Evolutionary conservation across 1,140 invertebrate genomes (phyloP), one percentile per base, ranked within the genome.

Genomic region (Pachypsylla venusta): DNA sequence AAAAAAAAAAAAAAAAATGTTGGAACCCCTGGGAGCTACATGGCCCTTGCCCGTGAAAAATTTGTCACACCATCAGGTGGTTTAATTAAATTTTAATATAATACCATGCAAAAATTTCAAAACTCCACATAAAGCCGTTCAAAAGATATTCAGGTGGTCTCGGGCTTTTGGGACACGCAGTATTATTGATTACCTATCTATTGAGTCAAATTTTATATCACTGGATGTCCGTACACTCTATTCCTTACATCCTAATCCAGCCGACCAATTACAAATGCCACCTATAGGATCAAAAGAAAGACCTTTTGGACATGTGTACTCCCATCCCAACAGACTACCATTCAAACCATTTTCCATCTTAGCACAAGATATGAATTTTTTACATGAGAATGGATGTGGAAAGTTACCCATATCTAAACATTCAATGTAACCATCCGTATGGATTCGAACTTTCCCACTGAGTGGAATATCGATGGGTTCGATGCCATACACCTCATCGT

Each of bases 321-420:
- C 87, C 79, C 86, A 91, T 1, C 86, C 87, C 0, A 87, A 70
- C 0, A 89, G 77, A 20, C 78, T 75, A 27, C 82, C 81, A 19
- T 48, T 48, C 4, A 48, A 22, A 48, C 42, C 42, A 64, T 80
- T 83, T 53, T 87, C 84, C 74, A 88, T 85, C 68, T 80, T 81
- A 0, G 87, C 84, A 68, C 89, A 92, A 5, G 84, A 87, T 60
- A 93, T 89, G 69, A 91, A 93, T 70, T 90, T 89, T 70, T 82
- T 84, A 70, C 89, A 93, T 1, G 86, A 89, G 7, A 81, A 77
- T 0, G 89, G 89, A 74, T 93, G 88, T 0, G 88, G 84, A 70
- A 90, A 92, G 68, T 88, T 90, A 25, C 89, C 89, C 65, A 86
- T 82, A 68, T 91, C 88, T 20, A 89, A 71, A 67, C 89, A 93